A percentile compares a stretch with the other conserved stretches of the same genome.
These are phyloP conservation scores for Drosophila anomalata DNA, from an alignment of 2,888 invertebrate species.

Conservation along the genomic window DNA sequence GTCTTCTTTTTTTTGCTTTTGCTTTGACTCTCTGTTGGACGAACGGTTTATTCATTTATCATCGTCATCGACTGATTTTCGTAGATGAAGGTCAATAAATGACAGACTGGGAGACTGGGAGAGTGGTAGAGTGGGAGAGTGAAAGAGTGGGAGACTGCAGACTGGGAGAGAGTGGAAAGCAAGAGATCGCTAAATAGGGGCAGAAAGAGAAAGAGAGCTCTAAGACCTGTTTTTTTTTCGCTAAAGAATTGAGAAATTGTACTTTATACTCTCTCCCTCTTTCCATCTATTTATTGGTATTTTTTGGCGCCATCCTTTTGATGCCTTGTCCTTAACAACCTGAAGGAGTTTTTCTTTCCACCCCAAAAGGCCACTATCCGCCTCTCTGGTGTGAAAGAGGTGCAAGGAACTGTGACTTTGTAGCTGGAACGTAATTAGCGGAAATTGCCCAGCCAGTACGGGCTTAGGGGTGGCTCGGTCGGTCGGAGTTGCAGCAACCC, in stretches of 20 bases:
- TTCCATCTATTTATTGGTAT: no score
- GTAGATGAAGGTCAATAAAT: conserved; percentile 59
- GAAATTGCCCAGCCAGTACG: conserved; percentile 52
- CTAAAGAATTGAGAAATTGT: no score
- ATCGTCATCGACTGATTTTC: conserved; percentile 37
- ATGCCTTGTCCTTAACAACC: conserved; percentile 17
- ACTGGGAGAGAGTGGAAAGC: conserved; percentile 19
- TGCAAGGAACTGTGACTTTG: conserved; percentile 54
- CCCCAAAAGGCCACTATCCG: conserved; percentile 19
- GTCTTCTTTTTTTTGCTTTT: conserved; percentile 3
- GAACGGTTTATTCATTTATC: conserved; percentile 32
- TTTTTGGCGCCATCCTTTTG: conserved; percentile 7
- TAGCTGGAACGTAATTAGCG: conserved; percentile 36
- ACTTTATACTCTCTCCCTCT: no score
- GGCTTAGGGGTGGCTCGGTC: conserved; percentile 45
- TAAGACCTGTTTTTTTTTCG: not conserved
- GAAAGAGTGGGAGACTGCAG: conserved; percentile 12
- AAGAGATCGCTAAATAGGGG: not conserved
- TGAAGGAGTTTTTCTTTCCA: conserved; percentile 8
- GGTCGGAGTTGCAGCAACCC: conserved; percentile 40
- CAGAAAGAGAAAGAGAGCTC: not conserved
- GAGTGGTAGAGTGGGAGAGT: conserved; percentile 5
- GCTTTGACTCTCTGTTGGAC: not conserved
- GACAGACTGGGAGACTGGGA: conserved; percentile 19
- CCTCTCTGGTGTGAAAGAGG: conserved; percentile 19